Base-by-base conservation (phyloP, 2,113 vertebrate genomes). In the Vombatus ursinus region DNA sequence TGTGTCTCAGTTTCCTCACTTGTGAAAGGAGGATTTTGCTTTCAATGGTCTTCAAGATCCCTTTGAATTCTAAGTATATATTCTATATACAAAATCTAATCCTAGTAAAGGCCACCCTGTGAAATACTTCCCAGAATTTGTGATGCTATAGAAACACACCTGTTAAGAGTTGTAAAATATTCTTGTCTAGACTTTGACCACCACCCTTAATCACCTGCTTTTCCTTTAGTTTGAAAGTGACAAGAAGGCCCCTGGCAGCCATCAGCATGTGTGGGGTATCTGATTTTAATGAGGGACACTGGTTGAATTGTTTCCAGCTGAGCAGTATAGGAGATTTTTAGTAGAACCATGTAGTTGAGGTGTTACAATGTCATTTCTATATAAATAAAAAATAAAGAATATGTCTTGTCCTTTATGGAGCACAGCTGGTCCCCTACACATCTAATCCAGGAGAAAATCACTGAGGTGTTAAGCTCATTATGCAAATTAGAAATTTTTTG, bases 211-310 rank as follows among this genome's bases (percentile, higher is more conserved):
- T 84, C 68, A 44, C 44, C 16, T 84, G 16, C n/a, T 84, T 84
- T 84, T 44, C n/a, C 8, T 19, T 84, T 84, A 25, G 51, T 48
- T 96, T 94, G 47, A 37, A 95, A 90, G 51, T 92, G 57, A 97
- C 57, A 95, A 77, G 94, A 89, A 37, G 92, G 47, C 93, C 77
- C n/a, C 61, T 90, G 0, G n/a, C 93, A 89, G 90, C 52, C 1
- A 96, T 93, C 93, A 97, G 95, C 96, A 96, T 95, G 49, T 51
- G 54, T 92, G 93, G 84, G 0, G n/a, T 96, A 91, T 97, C 44
- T 24, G 95, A 92, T 96, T 52, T 92, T 97, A 44, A 93, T 93
- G 3, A 23, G 22, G 31, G 23, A n/a, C 91, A 93, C 94, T 44
- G 52, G 22, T 97, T 49, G 50, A 90, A 22, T 95, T 94, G 84